These are phyloP conservation scores for Rugalucina vietnamica DNA, from an alignment of 2,888 invertebrate species.

Conservation along the genomic window DNA sequence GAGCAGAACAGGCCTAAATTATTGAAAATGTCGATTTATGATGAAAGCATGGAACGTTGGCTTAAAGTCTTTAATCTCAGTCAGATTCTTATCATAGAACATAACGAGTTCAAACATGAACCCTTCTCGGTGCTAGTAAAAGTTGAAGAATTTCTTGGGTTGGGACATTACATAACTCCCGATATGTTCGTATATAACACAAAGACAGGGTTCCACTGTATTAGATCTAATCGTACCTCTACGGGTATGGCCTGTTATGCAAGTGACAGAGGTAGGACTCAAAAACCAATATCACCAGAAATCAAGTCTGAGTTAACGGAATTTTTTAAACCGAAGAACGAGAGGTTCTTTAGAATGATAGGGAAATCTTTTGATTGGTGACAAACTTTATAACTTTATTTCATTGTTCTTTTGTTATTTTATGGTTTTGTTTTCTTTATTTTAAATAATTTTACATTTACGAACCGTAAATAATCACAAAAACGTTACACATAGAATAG, in stretches of 20 bases:
- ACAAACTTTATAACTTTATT: too few relatives aligned
- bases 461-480: too few relatives aligned
- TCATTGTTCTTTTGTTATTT: too few relatives aligned
- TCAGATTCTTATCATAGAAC: background rate
- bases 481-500: too few relatives aligned
- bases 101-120: background rate
- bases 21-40: too few relatives aligned
- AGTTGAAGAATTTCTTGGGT: background rate
- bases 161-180: background rate
- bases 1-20: too few relatives aligned
- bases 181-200: constrained; percentile 97
- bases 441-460: too few relatives aligned
- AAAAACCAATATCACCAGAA: background rate
- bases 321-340: background rate
- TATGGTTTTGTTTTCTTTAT: too few relatives aligned
- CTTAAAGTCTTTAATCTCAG: background rate
- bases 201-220: constrained; percentile 97
- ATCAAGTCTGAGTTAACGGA: background rate
- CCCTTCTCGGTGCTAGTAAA: background rate
- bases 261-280: constrained; percentile 82
- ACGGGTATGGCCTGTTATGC: constrained; percentile 91
- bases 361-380: background rate
- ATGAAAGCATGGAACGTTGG: background rate
- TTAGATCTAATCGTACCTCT: constrained; percentile 85
- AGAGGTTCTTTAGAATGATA: background rate